phyloP scores from a whole-genome alignment of 2,888 invertebrate species.

The Hirtodrosophila confusa region DNA sequence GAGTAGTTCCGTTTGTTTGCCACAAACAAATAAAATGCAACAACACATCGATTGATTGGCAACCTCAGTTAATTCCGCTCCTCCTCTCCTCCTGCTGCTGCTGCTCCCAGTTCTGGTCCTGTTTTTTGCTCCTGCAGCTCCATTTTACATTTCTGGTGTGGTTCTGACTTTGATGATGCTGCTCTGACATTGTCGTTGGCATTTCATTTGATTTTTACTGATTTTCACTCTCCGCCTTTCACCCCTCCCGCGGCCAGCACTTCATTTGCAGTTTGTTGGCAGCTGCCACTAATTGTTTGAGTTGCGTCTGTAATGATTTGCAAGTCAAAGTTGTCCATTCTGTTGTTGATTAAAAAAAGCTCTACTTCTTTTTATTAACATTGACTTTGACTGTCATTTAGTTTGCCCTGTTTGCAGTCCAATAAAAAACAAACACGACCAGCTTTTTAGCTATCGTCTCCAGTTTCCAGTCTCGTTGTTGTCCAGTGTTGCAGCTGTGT shows the following conservation, averaged over 20 bases:
- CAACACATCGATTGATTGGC: constrained; percentile 68
- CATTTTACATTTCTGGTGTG: constrained; percentile 14
- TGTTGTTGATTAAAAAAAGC: constrained; percentile 73
- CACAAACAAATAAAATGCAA: constrained; percentile 68
- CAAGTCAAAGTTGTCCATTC: constrained; percentile 71
- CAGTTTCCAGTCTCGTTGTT: constrained; percentile 11
- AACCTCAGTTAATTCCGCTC: constrained; percentile 9
- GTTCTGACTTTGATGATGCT: constrained; percentile 42
- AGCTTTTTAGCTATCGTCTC: constrained; percentile 23
- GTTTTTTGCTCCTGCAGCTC: background rate
- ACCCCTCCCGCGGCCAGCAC: constrained; percentile 15
- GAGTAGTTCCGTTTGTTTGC: constrained; percentile 47
- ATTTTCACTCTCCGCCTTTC: constrained; percentile 36
- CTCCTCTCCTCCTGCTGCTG: background rate
- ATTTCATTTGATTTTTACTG: constrained; percentile 67
- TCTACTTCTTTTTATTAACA: constrained; percentile 49
- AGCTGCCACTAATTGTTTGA: constrained; percentile 79
- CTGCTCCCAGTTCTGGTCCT: constrained; percentile 4
- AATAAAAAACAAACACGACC: constrained; percentile 35
- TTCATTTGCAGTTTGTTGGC: constrained; percentile 68
- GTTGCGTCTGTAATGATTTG: constrained; percentile 77
- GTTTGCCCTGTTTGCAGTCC: constrained; percentile 38
- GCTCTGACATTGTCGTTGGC: constrained; percentile 56
- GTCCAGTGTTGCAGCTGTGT: constrained; percentile 17
- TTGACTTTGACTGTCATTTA: constrained; percentile 59